Conservation (phyloP, 2,888 invertebrate genomes). For the Carabus problematicus region DNA sequence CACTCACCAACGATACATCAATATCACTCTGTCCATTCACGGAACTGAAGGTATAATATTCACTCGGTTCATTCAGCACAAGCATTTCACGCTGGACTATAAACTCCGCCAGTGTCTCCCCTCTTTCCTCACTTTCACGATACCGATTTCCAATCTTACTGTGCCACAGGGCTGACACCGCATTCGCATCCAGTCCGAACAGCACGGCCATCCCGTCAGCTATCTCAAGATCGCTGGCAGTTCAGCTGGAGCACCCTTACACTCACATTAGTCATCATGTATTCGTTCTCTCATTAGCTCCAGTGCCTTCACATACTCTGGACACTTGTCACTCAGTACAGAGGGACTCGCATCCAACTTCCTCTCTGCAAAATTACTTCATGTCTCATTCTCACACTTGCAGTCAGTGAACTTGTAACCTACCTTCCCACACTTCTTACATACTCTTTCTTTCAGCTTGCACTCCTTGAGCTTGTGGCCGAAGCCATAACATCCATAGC, state of each 20-base stretch:
- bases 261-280: constrained; percentile 48
- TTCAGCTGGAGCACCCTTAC: constrained; percentile 10
- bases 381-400: neutral
- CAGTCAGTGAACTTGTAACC: neutral
- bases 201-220: constrained; percentile 25
- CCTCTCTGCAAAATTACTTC: too few species aligned
- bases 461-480: neutral
- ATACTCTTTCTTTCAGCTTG: neutral
- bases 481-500: neutral
- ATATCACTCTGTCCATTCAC: constrained; percentile 43
- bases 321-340: too few species aligned
- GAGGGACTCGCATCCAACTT: too few species aligned
- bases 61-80: constrained; percentile 44
- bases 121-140: constrained; percentile 10
- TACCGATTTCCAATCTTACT: constrained; percentile 36
- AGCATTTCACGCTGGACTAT: constrained; percentile 22
- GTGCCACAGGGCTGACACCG: constrained; percentile 46
- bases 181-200: constrained; percentile 47
- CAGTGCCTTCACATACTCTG: constrained; percentile 41
- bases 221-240: neutral
- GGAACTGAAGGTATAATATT: constrained; percentile 43
- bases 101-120: constrained; percentile 22
- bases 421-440: neutral
- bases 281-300: too few species aligned
- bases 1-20: constrained; percentile 44